Conservation (phyloP, 2,888 invertebrate genomes). For the Drosophila anomelani region DNA sequence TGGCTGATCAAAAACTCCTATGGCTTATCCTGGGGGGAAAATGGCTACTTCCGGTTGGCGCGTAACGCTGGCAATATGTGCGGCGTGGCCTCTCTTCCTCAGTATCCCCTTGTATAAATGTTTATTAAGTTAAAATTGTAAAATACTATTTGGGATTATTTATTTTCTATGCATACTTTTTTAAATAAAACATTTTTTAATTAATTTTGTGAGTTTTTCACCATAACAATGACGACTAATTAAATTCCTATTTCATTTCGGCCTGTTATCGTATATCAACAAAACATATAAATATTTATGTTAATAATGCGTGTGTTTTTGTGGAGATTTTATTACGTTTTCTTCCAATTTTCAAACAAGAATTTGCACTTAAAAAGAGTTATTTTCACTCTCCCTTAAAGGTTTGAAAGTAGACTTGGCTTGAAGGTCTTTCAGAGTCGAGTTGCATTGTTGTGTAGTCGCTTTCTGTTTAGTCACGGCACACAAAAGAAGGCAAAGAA, state of each 20-base stretch:
- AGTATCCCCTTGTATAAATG: constrained; percentile 16
- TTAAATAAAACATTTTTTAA: not conserved
- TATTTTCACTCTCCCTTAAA: constrained; percentile 7
- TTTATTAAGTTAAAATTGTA: not conserved
- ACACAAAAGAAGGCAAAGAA: constrained; percentile 19
- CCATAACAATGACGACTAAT: too few species aligned
- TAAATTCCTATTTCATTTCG: not conserved
- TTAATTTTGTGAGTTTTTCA: not conserved
- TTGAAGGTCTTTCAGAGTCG: constrained; percentile 10
- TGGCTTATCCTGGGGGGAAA: constrained; percentile 19
- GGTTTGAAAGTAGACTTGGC: not conserved
- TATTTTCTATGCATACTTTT: not conserved
- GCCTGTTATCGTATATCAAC: too few species aligned
- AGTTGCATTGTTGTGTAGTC: constrained; percentile 16
- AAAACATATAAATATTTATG: not conserved
- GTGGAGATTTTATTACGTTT: not conserved
- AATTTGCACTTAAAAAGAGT: not conserved
- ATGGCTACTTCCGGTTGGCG: constrained; percentile 32
- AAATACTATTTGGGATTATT: not conserved
- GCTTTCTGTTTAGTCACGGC: constrained; percentile 24
- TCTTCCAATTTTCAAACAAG: not conserved
- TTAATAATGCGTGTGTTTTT: too few species aligned
- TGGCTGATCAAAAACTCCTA: constrained; percentile 34
- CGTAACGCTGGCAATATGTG: constrained; percentile 28
- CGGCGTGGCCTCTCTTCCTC: constrained; percentile 16